Evolutionary conservation across 35 echinoderm and acorn worm genomes (phyloP).

Genomic region (Eucidaris tribuloides): DNA sequence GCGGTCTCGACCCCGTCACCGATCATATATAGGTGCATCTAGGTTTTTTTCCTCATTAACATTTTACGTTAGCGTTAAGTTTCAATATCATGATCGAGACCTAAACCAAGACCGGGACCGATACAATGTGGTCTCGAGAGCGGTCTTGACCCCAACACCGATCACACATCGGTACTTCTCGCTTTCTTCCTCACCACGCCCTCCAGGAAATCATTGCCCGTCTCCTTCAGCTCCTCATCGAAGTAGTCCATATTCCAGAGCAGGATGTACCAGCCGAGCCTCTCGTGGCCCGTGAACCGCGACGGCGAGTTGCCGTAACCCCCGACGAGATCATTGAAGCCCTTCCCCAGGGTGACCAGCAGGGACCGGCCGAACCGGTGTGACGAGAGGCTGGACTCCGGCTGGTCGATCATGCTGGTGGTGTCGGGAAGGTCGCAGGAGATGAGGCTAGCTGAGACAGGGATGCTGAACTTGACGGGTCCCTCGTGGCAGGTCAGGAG

Average conservation of each 20-base stretch:
- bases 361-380: background rate
- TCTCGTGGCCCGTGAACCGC: constrained; percentile 71
- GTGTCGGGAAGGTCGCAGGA: background rate
- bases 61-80: background rate
- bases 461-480: constrained; percentile 64
- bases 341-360: constrained; percentile 71
- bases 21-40: too few species aligned
- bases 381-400: background rate
- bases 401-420: background rate
- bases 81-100: background rate
- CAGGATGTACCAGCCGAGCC: constrained; percentile 73
- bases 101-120: background rate
- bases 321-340: constrained; percentile 75
- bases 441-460: background rate
- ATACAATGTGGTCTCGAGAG: too few species aligned
- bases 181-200: background rate
- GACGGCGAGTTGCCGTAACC: constrained; percentile 67
- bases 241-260: constrained; percentile 77
- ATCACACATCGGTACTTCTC: background rate
- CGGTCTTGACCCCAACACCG: background rate
- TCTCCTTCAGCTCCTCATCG: constrained; percentile 27
- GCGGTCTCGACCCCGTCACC: too few species aligned
- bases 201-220: constrained; percentile 31
- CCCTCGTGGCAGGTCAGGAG: constrained; percentile 84
- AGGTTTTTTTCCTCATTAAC: background rate